Evolutionary conservation across 2,113 vertebrate genomes (phyloP).

Genomic region (Protobothrops flavoviridis): DNA sequence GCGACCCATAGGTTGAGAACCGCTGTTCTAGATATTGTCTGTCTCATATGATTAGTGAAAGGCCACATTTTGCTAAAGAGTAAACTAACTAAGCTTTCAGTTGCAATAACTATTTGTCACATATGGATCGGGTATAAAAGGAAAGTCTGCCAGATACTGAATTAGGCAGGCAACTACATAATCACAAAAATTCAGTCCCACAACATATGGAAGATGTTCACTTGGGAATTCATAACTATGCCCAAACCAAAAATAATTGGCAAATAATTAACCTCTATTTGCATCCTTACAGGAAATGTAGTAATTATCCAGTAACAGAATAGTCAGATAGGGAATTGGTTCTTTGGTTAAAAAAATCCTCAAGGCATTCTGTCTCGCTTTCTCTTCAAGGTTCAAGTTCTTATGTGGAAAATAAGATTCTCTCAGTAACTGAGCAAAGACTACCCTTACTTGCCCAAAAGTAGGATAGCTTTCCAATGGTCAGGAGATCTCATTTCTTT

Average conservation of each 20-base stretch:
- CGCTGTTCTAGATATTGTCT: constrained; percentile 25
- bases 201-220: background rate
- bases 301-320: background rate
- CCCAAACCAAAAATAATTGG: background rate
- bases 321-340: background rate
- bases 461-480: background rate
- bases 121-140: background rate
- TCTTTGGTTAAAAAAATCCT: background rate
- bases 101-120: background rate
- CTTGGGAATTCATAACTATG: background rate
- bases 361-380: background rate
- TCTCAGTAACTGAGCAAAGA: background rate
- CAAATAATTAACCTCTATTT: background rate
- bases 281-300: background rate
- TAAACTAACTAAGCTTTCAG: constrained; percentile 25
- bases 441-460: background rate
- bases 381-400: background rate
- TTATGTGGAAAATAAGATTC: background rate
- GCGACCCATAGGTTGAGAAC: too few relatives aligned
- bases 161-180: background rate
- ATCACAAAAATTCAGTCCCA: background rate
- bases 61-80: background rate
- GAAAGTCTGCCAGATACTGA: background rate
- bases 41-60: constrained; percentile 39
- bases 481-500: background rate